phyloP scores from a whole-genome alignment of 2,888 invertebrate species.

The Meghimatium bilineatum region DNA sequence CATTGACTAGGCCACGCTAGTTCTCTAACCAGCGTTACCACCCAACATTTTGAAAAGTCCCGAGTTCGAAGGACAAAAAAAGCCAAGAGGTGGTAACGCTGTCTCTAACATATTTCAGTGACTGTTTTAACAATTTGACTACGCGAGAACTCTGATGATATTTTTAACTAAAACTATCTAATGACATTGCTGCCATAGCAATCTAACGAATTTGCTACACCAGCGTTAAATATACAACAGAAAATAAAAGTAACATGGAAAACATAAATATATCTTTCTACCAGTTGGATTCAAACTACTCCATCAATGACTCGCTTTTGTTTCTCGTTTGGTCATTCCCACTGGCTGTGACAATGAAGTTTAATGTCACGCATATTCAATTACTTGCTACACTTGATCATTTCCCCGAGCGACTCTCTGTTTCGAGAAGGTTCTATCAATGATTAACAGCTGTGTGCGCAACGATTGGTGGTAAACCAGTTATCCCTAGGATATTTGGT shows the following conservation, averaged over 20 bases:
- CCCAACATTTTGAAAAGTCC: no score
- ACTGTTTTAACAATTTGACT: no score
- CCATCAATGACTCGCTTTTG: background rate
- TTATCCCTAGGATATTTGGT: constrained; percentile 24
- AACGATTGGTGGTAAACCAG: constrained; percentile 7
- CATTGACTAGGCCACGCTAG: no score
- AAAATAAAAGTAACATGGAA: background rate
- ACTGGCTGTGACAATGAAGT: background rate
- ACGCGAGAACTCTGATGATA: no score
- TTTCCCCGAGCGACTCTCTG: background rate
- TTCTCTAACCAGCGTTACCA: no score
- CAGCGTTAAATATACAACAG: no score
- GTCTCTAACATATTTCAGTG: no score
- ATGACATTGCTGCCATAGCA: no score
- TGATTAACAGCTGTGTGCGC: constrained; percentile 12
- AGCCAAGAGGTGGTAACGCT: no score
- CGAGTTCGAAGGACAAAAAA: no score
- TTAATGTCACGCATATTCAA: constrained; percentile 29
- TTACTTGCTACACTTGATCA: background rate
- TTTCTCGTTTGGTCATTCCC: constrained; percentile 1
- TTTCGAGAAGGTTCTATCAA: background rate
- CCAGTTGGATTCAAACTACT: background rate
- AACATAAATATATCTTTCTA: background rate
- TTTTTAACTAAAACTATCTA: no score
- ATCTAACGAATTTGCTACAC: no score